Base-by-base conservation (phyloP, 2,113 vertebrate genomes). In the Coptodon bakossiorum region DNA sequence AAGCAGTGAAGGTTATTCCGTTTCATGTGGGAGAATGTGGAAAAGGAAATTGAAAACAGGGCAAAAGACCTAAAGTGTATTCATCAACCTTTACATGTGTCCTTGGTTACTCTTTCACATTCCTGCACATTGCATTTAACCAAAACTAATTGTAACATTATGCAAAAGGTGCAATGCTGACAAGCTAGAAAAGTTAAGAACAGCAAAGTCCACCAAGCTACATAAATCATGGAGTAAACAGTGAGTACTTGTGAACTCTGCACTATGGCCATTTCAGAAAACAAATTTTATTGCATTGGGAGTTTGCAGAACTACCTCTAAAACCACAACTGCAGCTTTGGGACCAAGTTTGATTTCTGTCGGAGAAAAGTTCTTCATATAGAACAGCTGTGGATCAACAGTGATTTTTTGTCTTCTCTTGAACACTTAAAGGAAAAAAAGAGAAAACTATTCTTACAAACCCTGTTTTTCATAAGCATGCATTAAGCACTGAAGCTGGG, bases 1-100 rank as follows among this genome's bases (percentile, higher is more conserved):
- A 96, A 96, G 91, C 89, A 90, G 89, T 8, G 87, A 96, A 96
- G 95, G 94, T 95, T 95, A 95, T 93, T 95, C 63, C 81, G 22
- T 93, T 95, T 95, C 94, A 93, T 93, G 89, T 91, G 91, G 90
- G 89, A 93, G 90, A 95, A 92, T 83, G 76, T 91, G 85, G 84
- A 66, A 92, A 91, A 80, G 86, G 81, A 95, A 95, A 95, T 90
- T 95, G 93, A 92, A 94, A 95, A 91, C 86, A 89, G 94, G 92
- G 90, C 84, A 88, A 91, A 91, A 87, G 86, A 92, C 88, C 90
- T 92, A 90, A 89, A 90, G 71, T 83, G 86, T 93, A 88, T 95
- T 94, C 91, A 93, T 95, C 92, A 91, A 92, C 90, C 81, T 94
- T 88, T 92, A 88, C 82, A 84, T 85, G 90, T 91, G 80, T 93